Conservation (phyloP, 2,888 invertebrate genomes). For the Napeogenes inachia region DNA sequence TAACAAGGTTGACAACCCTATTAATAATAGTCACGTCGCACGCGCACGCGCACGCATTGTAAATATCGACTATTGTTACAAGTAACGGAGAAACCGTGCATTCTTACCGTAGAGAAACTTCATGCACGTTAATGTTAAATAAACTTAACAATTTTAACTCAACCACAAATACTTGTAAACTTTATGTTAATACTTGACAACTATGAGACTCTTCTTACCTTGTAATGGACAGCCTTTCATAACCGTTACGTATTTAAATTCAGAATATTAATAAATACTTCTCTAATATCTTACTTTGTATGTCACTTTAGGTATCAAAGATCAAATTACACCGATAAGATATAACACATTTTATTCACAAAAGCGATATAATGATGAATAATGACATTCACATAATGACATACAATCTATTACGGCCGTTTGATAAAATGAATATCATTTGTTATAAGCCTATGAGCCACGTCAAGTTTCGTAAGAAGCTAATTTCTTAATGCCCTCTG, state of each 20-base stretch:
- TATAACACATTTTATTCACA: neutral
- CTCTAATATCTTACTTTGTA: too few relatives aligned
- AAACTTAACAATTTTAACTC: slow-evolving; percentile 26
- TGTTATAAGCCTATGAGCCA: neutral
- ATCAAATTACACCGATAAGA: too few relatives aligned
- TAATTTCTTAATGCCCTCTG: neutral
- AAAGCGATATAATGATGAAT: neutral
- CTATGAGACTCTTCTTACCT: neutral
- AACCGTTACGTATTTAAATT: too few relatives aligned
- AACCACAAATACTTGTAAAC: neutral
- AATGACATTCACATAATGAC: slow-evolving; percentile 5
- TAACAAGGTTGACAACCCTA: neutral
- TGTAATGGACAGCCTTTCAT: too few relatives aligned
- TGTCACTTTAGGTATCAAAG: too few relatives aligned
- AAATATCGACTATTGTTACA: slow-evolving; percentile 59
- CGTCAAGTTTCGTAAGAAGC: neutral
- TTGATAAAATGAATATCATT: slow-evolving; percentile 1
- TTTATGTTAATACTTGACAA: neutral
- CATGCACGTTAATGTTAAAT: slow-evolving; percentile 9
- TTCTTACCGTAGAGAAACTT: slow-evolving; percentile 19
- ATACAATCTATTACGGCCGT: neutral
- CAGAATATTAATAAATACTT: too few relatives aligned
- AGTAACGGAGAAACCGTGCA: slow-evolving; percentile 44
- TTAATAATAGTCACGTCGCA: slow-evolving; percentile 14
- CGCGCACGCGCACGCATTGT: slow-evolving; percentile 38